Base-by-base conservation (phyloP, 1,140 invertebrate species). In the Aphis craccivora region DNA sequence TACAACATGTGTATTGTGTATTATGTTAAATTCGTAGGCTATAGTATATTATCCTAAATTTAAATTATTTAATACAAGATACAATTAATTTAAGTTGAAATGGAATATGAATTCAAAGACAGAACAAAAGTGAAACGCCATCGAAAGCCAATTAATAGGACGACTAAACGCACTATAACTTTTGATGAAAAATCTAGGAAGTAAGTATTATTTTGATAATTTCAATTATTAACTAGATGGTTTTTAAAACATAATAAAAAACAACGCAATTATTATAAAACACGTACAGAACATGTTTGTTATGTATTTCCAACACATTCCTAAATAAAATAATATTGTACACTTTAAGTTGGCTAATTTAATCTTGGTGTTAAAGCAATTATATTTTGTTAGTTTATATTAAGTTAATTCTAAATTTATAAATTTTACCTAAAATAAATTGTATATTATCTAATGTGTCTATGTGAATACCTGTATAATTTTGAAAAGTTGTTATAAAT, bases 131-230 rank as follows among this genome's bases (percentile, higher is more conserved):
- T 92, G 23, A 94, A 90, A 89, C 55, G 93, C 0, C 87, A 89
- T 53, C 55, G 89, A 51, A 94, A 94, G 40, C 93, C 94, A 25
- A 94, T 94, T 37, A 94, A 94, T 53, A 94, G 93, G 55, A 94
- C 94, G 90, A 96, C 95, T 93, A 97, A 97, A 94, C 94, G 96
- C 2, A 95, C 96, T 94, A 94, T 97, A 53, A 96, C 96, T 0
- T 97, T 97, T 94, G 96, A 97, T 94, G 95, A 96, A 94, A 95
- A 96, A 40, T 96, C 96, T 94, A 95, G 96, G 94, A 96, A 95
- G 96, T 97, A 95, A 95, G 94, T 92, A 83, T 83, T 14, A 14
- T 4, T 9, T 30, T 67, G 30, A 67, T 60, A 30, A 60, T 60
- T 60, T 60, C 23, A 60, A 67, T 30, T n/a, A 51, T 51, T 51